Base-by-base conservation (phyloP, 2,888 invertebrate species). In the Cataglyphis rosenhaueri region DNA sequence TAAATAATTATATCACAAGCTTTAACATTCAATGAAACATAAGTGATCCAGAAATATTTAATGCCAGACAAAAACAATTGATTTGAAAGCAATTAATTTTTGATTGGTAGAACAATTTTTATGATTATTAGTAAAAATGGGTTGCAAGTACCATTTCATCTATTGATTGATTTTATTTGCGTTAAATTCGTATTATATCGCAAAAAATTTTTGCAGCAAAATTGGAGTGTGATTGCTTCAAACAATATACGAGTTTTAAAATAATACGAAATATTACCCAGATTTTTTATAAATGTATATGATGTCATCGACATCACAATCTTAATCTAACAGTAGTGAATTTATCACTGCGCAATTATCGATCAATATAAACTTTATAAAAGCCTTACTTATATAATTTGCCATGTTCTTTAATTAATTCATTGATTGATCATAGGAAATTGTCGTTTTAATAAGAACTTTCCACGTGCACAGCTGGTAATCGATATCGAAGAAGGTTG, bases 371-470 rank as follows among this genome's bases (percentile, higher is more conserved):
- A 1, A 29, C 55, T 12, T 10, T 57, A 57, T 70, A 78, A 78
- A 76, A 70, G 71, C 44, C 21, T n/a, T n/a, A n/a, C 6, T 59
- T 59, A 41, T 21, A 44, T 78, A 78, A 78, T 78, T 78, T 4
- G 21, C 25, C 38, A 66, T 68, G 5, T 44, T 41, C 10, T 57
- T 78, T 70, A 78, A 70, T 78, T 21, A 68, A 18, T 78, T 78
- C 32, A 78, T 71, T 15, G 41, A 44, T 18, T 57, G 41, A 55
- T n/a, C 12, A n/a, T n/a, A 18, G 41, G 41, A 38, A 70, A 32
- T 78, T 59, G 41, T 78, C 15, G 18, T 41, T 41, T 78, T 41
- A 57, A 78, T 70, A 78, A 78, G 57, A 78, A 78, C 35, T 41
- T 78, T 70, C 21, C 55, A 76, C 41, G 29, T 38, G 29, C 2